Evolutionary conservation across 2,113 vertebrate genomes (phyloP).

Genomic region (Gobius niger): DNA sequence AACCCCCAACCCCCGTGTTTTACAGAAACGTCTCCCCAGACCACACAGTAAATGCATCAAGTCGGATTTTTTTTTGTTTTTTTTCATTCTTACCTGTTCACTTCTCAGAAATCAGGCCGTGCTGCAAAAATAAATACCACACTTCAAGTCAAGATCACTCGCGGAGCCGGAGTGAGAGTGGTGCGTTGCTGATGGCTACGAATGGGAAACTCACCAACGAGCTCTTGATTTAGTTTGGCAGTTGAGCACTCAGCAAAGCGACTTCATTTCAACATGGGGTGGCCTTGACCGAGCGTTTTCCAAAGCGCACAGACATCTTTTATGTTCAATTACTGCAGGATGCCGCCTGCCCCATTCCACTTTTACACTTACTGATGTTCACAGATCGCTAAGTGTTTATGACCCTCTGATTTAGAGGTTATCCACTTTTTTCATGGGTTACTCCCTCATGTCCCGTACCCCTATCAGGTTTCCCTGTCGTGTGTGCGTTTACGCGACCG

Average conservation of each 20-base stretch:
- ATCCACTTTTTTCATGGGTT: constrained; percentile 62
- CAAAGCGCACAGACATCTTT: constrained; percentile 49
- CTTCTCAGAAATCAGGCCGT: neutral
- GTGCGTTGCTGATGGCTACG: constrained; percentile 47
- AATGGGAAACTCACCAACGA: constrained; percentile 44
- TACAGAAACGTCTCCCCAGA: constrained; percentile 26
- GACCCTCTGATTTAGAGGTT: constrained; percentile 60
- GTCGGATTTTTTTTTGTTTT: neutral
- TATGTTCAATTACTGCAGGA: constrained; percentile 46
- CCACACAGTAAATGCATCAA: constrained; percentile 41
- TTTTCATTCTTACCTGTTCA: constrained; percentile 26
- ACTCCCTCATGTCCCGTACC: constrained; percentile 64
- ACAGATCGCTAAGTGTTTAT: constrained; percentile 68
- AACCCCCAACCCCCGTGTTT: constrained; percentile 33
- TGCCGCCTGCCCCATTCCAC: constrained; percentile 28
- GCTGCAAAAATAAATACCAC: constrained; percentile 29
- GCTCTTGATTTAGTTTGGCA: constrained; percentile 40
- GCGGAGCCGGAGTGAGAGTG: constrained; percentile 5
- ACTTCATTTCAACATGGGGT: constrained; percentile 52
- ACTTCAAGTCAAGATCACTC: constrained; percentile 22
- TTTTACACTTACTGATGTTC: constrained; percentile 31
- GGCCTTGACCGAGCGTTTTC: constrained; percentile 60
- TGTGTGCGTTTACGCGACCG: constrained; percentile 58
- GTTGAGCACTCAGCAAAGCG: constrained; percentile 45
- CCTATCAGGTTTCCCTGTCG: constrained; percentile 63